Evolutionary conservation across 1,140 invertebrate genomes (phyloP).

Genomic region (Galendromus occidentalis): DNA sequence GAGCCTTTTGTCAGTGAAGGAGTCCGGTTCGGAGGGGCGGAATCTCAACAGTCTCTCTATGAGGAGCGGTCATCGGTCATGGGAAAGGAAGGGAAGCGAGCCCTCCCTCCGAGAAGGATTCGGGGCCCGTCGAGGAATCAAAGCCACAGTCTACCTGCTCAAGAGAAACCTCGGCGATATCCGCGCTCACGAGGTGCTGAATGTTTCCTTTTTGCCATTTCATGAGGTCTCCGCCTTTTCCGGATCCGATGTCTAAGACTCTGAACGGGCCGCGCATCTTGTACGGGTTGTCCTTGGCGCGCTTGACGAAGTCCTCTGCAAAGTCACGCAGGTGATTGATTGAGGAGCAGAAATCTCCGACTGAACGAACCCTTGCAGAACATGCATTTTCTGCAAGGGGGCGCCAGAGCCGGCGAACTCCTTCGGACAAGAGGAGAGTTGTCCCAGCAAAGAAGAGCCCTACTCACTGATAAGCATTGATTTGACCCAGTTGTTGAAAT

Average conservation of each 20-base stretch:
- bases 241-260: conserved; percentile 45
- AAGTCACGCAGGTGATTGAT: conserved; percentile 41
- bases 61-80: too few relatives aligned
- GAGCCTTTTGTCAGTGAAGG: too few relatives aligned
- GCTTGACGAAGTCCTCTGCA: conserved; percentile 25
- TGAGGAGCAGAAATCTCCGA: conserved; percentile 34
- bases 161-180: conserved; percentile 78
- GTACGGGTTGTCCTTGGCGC: conserved; percentile 34
- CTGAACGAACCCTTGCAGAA: too few relatives aligned
- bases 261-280: not conserved
- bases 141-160: conserved; percentile 40
- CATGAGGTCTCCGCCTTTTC: conserved; percentile 87
- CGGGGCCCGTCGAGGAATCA: not conserved
- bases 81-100: not conserved
- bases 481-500: conserved; percentile 99
- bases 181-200: conserved; percentile 70
- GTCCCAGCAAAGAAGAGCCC: not conserved
- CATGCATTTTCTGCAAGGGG: too few relatives aligned
- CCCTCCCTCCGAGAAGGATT: too few relatives aligned
- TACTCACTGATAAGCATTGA: conserved; percentile 62
- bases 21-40: too few relatives aligned
- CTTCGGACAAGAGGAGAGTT: not conserved
- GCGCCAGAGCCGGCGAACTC: too few relatives aligned
- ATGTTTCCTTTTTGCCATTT: conserved; percentile 80
- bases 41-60: too few relatives aligned